Percentiles rank a stretch among this genome's conserved stretches.
Evolutionary conservation across 1,140 invertebrate species (phyloP).

Genomic region (Argopecten irradians): DNA sequence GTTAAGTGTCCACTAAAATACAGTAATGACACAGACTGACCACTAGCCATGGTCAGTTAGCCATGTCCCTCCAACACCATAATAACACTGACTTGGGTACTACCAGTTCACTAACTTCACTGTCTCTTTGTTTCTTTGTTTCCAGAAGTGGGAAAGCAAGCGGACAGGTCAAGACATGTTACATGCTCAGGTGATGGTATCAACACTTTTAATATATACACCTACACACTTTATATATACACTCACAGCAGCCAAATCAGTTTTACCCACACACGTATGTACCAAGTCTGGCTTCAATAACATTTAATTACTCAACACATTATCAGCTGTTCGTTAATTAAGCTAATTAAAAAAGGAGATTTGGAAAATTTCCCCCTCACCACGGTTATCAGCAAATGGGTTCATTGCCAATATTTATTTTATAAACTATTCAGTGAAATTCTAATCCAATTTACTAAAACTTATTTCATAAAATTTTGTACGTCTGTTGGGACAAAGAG

Average conservation of each 20-base stretch:
- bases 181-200: slow-evolving; percentile 1
- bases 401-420: background rate
- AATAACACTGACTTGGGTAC: background rate
- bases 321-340: too few species aligned
- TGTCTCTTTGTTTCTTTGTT: slow-evolving; percentile 11
- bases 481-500: too few species aligned
- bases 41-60: background rate
- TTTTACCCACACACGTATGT: background rate
- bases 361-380: too few species aligned
- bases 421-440: too few species aligned
- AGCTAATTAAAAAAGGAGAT: too few species aligned
- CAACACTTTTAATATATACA: slow-evolving; percentile 8
- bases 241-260: background rate
- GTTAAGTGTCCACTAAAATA: background rate
- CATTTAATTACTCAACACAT: too few species aligned
- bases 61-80: background rate
- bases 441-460: too few species aligned
- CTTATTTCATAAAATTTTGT: too few species aligned
- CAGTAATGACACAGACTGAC: background rate
- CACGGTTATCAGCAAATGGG: background rate
- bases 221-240: background rate
- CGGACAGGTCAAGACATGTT: background rate
- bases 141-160: background rate
- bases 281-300: background rate
- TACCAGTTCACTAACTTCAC: background rate